A percentile compares a stretch with the other conserved stretches of the same genome.
These are phyloP conservation scores for Phalacrocorax carbo DNA, from an alignment of 2,113 vertebrate genomes.

Conservation along the genomic window DNA sequence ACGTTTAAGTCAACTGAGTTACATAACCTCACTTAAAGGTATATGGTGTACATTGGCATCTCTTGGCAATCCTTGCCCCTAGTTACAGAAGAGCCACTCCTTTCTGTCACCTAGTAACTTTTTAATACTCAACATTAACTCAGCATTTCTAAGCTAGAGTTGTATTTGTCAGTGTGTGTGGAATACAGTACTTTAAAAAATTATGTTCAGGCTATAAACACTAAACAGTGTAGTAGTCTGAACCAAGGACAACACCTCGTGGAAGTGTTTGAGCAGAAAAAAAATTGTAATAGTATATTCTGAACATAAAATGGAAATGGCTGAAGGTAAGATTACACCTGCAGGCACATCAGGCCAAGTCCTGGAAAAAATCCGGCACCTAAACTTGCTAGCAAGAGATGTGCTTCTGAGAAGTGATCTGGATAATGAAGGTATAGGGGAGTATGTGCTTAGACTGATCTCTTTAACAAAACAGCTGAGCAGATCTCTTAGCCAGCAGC, in stretches of 20 bases:
- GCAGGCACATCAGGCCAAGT: conserved; percentile 46
- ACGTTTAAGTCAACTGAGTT: neutral
- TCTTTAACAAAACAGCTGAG: conserved; percentile 53
- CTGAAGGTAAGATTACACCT: neutral
- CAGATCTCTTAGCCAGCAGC: conserved; percentile 41
- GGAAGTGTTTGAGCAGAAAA: neutral
- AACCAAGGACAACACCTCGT: neutral
- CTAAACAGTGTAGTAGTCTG: neutral
- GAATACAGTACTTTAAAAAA: neutral
- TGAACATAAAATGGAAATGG: conserved; percentile 36
- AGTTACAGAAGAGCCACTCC: conserved; percentile 26
- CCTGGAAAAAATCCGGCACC: conserved; percentile 61
- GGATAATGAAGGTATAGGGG: neutral
- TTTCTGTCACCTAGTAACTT: conserved; percentile 73
- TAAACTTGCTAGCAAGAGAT: conserved; percentile 40
- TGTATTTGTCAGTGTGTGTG: neutral
- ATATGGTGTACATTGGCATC: neutral
- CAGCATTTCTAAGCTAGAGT: conserved; percentile 5
- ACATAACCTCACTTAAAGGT: neutral
- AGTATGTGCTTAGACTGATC: conserved; percentile 16
- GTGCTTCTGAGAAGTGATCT: neutral
- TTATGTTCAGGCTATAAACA: neutral
- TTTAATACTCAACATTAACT: conserved; percentile 65
- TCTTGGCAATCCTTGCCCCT: neutral
- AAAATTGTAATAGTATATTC: neutral